Conservation (phyloP, 1,140 invertebrate species). For the Drosophila rufa region DNA sequence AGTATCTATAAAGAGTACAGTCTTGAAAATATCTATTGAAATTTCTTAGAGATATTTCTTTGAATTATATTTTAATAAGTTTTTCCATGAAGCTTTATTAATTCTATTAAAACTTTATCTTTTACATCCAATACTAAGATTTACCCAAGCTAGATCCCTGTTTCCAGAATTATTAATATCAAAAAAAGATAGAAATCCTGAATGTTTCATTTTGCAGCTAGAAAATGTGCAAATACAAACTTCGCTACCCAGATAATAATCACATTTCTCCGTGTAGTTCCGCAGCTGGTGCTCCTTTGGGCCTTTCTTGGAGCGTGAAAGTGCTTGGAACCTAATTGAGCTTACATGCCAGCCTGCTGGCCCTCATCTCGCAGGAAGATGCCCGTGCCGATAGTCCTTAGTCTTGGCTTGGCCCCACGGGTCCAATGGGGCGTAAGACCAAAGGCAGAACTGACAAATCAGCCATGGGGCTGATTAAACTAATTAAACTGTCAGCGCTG, state of each 20-base stretch:
- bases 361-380: constrained; percentile 19
- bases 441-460: constrained; percentile 18
- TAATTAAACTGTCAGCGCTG: constrained; percentile 43
- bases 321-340: constrained; percentile 72
- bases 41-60: too few species aligned
- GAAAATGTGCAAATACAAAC: background rate
- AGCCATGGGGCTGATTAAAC: constrained; percentile 8
- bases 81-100: background rate
- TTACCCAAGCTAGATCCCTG: too few species aligned
- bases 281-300: constrained; percentile 30
- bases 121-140: too few species aligned
- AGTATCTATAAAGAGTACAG: background rate
- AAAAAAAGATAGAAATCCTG: background rate
- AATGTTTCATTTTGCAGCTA: background rate
- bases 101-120: background rate
- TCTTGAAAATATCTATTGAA: too few species aligned
- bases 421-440: constrained; percentile 50
- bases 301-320: constrained; percentile 58
- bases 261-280: constrained; percentile 21
- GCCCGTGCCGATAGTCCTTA: constrained; percentile 22
- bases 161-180: background rate
- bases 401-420: constrained; percentile 11
- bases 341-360: constrained; percentile 61
- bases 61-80: too few species aligned
- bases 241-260: background rate